phyloP scores from a whole-genome alignment of 2,888 invertebrate genomes.

The Heliothis peltigera region DNA sequence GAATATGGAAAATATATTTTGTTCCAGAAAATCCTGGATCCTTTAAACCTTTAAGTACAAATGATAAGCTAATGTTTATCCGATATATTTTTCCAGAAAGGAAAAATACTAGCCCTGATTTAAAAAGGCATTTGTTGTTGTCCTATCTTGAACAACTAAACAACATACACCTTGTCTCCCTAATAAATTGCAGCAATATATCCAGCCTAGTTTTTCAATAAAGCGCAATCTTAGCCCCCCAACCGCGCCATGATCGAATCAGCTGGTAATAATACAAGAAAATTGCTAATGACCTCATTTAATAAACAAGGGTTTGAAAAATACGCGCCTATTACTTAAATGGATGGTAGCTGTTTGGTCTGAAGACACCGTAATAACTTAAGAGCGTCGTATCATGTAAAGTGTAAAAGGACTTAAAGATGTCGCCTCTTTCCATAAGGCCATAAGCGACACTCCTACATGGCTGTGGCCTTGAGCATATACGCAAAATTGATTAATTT shows the following conservation, averaged over 20 bases:
- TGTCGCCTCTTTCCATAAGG: conserved; percentile 33
- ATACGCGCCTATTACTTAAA: conserved; percentile 68
- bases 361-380: conserved; percentile 48
- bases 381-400: conserved; percentile 25
- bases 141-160: neutral
- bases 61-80: no score
- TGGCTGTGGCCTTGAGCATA: conserved; percentile 5
- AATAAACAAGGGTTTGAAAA: conserved; percentile 77
- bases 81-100: no score
- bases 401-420: conserved; percentile 30
- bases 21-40: no score
- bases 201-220: neutral
- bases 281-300: conserved; percentile 80
- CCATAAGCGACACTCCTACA: conserved; percentile 5
- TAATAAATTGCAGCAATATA: neutral
- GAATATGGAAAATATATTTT: neutral
- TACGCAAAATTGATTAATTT: neutral
- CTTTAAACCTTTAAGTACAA: no score
- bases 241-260: conserved; percentile 64
- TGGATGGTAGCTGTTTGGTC: conserved; percentile 57
- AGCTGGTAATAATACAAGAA: conserved; percentile 74
- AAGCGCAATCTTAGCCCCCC: conserved; percentile 65
- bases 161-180: neutral
- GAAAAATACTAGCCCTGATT: no score
- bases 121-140: no score